A percentile compares a stretch with the other conserved stretches of the same genome.
Conservation (phyloP, 2,888 invertebrate genomes). For the Sarcophaga subvicina region DNA sequence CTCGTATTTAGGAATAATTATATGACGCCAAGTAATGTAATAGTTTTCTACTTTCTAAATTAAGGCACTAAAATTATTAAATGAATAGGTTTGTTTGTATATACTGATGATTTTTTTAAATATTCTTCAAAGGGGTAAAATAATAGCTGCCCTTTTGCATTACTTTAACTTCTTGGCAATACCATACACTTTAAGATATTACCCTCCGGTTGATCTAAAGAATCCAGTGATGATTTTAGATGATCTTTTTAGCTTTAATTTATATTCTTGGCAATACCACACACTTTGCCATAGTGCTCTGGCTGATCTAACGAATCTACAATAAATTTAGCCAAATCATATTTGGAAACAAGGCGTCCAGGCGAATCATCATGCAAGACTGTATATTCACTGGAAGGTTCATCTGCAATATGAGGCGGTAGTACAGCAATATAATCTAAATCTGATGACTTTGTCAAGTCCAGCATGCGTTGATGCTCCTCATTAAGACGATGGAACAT, state of each 20-base stretch:
- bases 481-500: constrained; percentile 88
- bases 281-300: constrained; percentile 86
- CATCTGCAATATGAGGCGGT: constrained; percentile 92
- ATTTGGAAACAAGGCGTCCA: constrained; percentile 88
- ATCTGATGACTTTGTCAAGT: constrained; percentile 85
- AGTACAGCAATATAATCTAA: constrained; percentile 90
- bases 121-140: no score
- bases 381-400: constrained; percentile 85
- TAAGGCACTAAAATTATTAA: not conserved
- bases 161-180: no score
- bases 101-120: no score
- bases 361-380: constrained; percentile 85
- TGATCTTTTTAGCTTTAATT: not conserved
- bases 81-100: not conserved
- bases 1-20: not conserved
- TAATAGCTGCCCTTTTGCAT: no score
- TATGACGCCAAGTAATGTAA: not conserved
- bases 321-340: constrained; percentile 89
- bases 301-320: constrained; percentile 87
- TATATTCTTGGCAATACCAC: constrained; percentile 84
- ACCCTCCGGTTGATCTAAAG: no score
- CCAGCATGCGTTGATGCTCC: constrained; percentile 90
- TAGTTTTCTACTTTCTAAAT: not conserved
- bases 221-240: no score
- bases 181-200: no score